Percentiles rank a stretch among this genome's conserved stretches.
These are phyloP conservation scores for Ramazzottius varieornatus DNA, from an alignment of 2,888 invertebrate genomes.

Conservation along the genomic window DNA sequence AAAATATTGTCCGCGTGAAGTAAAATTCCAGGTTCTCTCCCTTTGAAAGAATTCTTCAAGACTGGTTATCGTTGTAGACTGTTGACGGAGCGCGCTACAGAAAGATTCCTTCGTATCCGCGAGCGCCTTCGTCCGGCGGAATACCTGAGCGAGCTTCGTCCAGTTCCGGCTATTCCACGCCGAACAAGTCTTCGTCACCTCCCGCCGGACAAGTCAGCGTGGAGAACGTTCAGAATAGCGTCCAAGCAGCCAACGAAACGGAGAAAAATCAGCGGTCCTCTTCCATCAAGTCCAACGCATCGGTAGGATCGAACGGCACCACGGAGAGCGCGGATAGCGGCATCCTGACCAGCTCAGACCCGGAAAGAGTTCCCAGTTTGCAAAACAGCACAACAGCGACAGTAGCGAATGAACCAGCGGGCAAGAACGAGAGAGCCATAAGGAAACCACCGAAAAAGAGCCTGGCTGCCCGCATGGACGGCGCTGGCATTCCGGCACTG, in stretches of 20 bases:
- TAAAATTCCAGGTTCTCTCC: too few species aligned
- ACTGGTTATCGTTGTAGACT: background rate
- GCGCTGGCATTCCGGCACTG: background rate
- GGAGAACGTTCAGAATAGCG: background rate
- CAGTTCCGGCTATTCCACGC: background rate
- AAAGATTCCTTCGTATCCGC: background rate
- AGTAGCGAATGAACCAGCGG: background rate
- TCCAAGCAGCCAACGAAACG: background rate
- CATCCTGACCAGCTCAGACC: background rate
- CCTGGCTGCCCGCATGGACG: background rate
- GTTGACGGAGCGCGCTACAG: background rate
- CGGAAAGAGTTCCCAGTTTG: background rate
- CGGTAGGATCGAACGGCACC: background rate
- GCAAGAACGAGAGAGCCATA: background rate
- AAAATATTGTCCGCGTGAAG: too few species aligned
- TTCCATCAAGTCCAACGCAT: background rate
- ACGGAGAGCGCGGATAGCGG: slow-evolving; percentile 2
- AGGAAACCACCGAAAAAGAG: background rate
- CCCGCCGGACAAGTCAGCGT: background rate
- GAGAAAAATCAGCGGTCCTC: background rate
- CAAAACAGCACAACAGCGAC: background rate
- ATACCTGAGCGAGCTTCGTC: background rate
- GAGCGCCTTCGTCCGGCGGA: background rate
- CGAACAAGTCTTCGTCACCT: background rate
- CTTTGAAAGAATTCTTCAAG: too few species aligned